These are phyloP conservation scores for Pelagia noctiluca DNA, from an alignment of 30 jellyfish, hydroid and myxozoan species.

Conservation along the genomic window DNA sequence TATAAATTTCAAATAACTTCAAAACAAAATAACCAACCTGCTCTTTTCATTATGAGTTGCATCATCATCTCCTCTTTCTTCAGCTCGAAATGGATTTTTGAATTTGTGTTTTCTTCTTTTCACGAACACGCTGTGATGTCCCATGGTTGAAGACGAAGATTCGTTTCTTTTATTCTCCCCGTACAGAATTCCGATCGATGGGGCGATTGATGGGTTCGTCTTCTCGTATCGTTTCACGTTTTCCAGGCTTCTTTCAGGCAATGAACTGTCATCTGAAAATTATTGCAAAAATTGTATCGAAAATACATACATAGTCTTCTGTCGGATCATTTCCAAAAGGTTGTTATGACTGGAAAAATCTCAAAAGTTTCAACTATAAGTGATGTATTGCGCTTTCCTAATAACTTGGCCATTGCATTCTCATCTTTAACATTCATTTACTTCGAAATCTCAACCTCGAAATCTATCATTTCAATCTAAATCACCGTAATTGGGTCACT, in stretches of 20 bases:
- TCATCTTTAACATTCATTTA: no score
- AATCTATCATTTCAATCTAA: no score
- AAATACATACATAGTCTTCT: background rate
- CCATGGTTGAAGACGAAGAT: constrained; percentile 33
- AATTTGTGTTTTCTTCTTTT: constrained; percentile 51
- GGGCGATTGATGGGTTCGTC: constrained; percentile 11
- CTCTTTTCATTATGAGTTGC: background rate
- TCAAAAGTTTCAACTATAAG: no score
- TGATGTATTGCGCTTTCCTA: no score
- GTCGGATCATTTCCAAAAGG: no score
- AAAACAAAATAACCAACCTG: constrained; percentile 13
- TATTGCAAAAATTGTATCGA: background rate
- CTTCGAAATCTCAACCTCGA: no score
- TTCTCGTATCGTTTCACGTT: constrained; percentile 22
- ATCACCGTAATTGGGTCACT: no score
- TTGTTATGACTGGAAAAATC: no score
- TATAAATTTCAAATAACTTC: no score
- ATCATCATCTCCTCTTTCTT: constrained; percentile 16
- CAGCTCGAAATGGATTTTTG: constrained; percentile 72
- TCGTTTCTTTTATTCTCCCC: constrained; percentile 23
- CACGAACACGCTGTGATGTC: constrained; percentile 72
- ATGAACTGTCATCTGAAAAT: constrained; percentile 48
- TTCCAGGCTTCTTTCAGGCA: constrained; percentile 56
- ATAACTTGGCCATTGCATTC: no score
- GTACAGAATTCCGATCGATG: constrained; percentile 53